These are phyloP conservation scores for Catostomus latipinnis DNA, from an alignment of 2,797 vertebrate genomes.

Conservation along the genomic window DNA sequence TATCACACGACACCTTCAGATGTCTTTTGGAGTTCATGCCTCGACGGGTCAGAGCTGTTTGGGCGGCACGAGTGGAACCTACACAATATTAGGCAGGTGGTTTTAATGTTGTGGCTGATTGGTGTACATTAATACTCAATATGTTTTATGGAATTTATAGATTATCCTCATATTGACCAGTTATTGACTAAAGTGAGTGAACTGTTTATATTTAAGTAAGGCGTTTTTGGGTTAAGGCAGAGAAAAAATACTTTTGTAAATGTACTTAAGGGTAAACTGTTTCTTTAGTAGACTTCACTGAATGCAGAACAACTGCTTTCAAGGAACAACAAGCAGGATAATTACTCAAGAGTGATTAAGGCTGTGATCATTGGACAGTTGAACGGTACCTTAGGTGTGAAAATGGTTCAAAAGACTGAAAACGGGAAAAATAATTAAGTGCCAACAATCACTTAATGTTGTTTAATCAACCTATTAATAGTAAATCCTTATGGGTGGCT, in stretches of 20 bases:
- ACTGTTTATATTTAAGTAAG: background rate
- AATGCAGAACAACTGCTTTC: background rate
- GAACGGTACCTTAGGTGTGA: slow-evolving; percentile 29
- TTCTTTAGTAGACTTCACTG: background rate
- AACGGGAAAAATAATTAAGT: slow-evolving; percentile 50
- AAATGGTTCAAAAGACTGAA: slow-evolving; percentile 26
- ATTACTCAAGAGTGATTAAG: slow-evolving; percentile 69
- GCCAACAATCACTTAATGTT: slow-evolving; percentile 36
- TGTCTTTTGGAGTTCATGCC: too few relatives aligned
- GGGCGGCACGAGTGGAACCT: too few relatives aligned
- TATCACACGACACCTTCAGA: too few relatives aligned
- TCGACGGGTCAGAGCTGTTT: too few relatives aligned
- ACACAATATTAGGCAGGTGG: too few relatives aligned
- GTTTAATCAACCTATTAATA: slow-evolving; percentile 62
- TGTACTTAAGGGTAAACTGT: slow-evolving; percentile 3
- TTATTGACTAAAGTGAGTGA: background rate
- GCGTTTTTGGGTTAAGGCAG: background rate
- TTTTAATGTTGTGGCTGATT: too few relatives aligned
- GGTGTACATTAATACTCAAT: too few relatives aligned
- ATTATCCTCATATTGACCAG: background rate
- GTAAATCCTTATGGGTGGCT: slow-evolving; percentile 35
- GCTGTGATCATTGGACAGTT: slow-evolving; percentile 59
- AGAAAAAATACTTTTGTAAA: background rate
- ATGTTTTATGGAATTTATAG: background rate
- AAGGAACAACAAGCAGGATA: slow-evolving; percentile 13